Percentiles rank a stretch among this genome's conserved stretches.
Conservation (phyloP, 2,888 invertebrate species). For the Furcula furcula region DNA sequence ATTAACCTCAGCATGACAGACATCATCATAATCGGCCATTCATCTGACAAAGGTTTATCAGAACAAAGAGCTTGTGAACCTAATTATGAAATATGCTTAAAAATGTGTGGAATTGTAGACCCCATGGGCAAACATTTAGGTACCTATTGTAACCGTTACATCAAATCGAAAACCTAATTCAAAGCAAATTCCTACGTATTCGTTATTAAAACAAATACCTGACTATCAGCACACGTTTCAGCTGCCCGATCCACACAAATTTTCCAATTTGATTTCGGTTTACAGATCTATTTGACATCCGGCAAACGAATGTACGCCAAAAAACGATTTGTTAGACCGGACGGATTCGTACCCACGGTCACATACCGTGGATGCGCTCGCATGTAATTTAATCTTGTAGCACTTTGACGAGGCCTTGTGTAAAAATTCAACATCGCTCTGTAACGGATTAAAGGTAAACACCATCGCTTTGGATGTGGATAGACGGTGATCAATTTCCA, state of each 20-base stretch:
- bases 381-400: constrained; percentile 68
- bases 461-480: no score
- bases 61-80: no score
- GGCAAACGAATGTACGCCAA: constrained; percentile 58
- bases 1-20: no score
- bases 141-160: no score
- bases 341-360: constrained; percentile 30
- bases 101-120: no score
- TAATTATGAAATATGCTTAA: no score
- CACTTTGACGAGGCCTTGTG: constrained; percentile 62
- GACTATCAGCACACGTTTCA: constrained; percentile 27
- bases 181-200: no score
- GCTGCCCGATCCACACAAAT: constrained; percentile 46
- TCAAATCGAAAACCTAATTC: no score
- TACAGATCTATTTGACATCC: constrained; percentile 69
- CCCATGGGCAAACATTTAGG: no score
- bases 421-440: constrained; percentile 38
- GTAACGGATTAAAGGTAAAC: constrained; percentile 34
- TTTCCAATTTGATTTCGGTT: constrained; percentile 63
- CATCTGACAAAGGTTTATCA: no score
- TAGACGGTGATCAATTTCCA: no score
- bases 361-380: constrained; percentile 38
- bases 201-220: neutral
- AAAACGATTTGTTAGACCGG: constrained; percentile 40
- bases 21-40: no score